A percentile compares a stretch with the other conserved stretches of the same genome.
phyloP scores from a whole-genome alignment of 2,888 invertebrate genomes.

The Nomada fucata region DNA sequence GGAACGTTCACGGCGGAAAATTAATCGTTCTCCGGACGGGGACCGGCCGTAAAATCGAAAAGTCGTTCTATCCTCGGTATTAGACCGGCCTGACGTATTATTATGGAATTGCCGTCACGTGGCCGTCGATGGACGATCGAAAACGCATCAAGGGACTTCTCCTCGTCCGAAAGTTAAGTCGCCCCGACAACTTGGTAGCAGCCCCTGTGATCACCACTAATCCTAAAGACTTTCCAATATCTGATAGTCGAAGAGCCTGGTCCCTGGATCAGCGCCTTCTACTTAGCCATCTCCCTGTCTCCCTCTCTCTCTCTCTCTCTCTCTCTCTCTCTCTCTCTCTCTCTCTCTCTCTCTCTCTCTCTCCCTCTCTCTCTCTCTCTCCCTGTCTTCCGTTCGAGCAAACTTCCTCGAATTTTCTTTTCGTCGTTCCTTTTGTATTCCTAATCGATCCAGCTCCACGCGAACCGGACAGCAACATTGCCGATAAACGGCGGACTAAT shows the following conservation, averaged over 20 bases:
- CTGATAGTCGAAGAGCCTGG: constrained; percentile 64
- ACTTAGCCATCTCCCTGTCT: constrained; percentile 44
- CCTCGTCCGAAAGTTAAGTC: constrained; percentile 69
- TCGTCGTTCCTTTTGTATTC: not conserved
- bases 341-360: constrained; percentile 36
- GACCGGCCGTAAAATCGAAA: constrained; percentile 59
- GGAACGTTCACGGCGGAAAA: constrained; percentile 39
- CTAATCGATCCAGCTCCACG: not conserved
- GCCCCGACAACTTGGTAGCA: constrained; percentile 74
- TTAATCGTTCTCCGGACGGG: constrained; percentile 56
- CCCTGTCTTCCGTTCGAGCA: constrained; percentile 16
- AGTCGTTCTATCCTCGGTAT: constrained; percentile 55
- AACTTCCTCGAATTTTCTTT: not conserved
- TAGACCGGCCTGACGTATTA: constrained; percentile 68
- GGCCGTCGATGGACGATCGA: constrained; percentile 73
- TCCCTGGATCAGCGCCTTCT: constrained; percentile 50
- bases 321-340: too few relatives aligned
- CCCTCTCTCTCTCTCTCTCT: constrained; percentile 34
- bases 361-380: constrained; percentile 34
- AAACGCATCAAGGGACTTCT: constrained; percentile 74
- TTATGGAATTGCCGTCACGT: constrained; percentile 74
- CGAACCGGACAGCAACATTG: not conserved
- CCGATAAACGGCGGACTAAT: constrained; percentile 26
- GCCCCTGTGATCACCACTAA: constrained; percentile 72
- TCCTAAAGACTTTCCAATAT: constrained; percentile 80